Percentiles rank a stretch among this genome's conserved stretches.
phyloP scores from a whole-genome alignment of 2,888 invertebrate species.

The Hydrotaea diabolus region DNA sequence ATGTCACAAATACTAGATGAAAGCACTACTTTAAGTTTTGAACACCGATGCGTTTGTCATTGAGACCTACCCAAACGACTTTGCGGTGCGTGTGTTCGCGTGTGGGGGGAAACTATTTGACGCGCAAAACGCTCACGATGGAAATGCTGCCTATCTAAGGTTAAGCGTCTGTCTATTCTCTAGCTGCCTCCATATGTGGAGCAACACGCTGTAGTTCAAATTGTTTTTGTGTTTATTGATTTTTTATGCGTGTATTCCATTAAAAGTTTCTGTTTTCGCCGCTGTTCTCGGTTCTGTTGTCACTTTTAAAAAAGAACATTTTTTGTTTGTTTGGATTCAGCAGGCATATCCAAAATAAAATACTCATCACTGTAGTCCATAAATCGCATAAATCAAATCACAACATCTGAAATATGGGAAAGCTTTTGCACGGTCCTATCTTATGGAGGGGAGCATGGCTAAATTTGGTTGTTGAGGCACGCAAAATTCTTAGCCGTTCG shows the following conservation, averaged over 20 bases:
- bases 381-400: slow-evolving; percentile 23
- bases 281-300: background rate
- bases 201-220: background rate
- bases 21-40: background rate
- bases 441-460: background rate
- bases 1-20: background rate
- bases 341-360: background rate
- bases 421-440: background rate
- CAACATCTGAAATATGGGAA: slow-evolving; percentile 8
- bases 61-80: slow-evolving; percentile 57
- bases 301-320: background rate
- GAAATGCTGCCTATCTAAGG: slow-evolving; percentile 1
- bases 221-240: slow-evolving; percentile 5
- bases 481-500: background rate
- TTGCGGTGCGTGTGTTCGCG: background rate
- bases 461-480: background rate
- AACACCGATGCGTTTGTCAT: slow-evolving; percentile 37
- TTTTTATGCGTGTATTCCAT: slow-evolving; percentile 44
- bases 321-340: background rate
- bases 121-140: slow-evolving; percentile 35
- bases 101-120: slow-evolving; percentile 17
- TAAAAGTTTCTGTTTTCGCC: slow-evolving; percentile 48
- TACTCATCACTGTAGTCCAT: background rate
- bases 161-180: slow-evolving; percentile 36
- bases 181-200: slow-evolving; percentile 31